Evolutionary conservation across 2,888 invertebrate genomes (phyloP).

Genomic region (Leptopilina drosophilae): DNA sequence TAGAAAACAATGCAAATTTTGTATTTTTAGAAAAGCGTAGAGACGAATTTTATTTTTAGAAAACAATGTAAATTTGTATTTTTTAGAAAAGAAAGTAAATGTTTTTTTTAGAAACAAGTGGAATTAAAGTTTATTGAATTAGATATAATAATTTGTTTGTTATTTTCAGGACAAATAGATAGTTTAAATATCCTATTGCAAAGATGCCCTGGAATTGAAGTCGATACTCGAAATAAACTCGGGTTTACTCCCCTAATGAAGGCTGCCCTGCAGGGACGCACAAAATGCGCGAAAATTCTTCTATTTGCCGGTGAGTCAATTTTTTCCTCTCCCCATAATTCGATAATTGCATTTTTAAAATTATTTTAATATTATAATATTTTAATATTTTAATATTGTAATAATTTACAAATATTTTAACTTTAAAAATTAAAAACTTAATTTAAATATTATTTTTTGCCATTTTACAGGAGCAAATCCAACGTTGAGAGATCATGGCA

Average conservation of each 20-base stretch:
- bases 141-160: background rate
- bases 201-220: conserved; percentile 82
- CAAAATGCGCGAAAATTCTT: conserved; percentile 85
- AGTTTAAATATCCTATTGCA: conserved; percentile 83
- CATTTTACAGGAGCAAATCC: conserved; percentile 82
- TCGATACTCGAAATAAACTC: conserved; percentile 84
- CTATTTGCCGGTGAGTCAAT: conserved; percentile 84
- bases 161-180: conserved; percentile 81
- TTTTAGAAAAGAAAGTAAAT: too few species aligned
- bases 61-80: too few species aligned
- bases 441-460: background rate
- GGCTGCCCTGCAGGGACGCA: conserved; percentile 86
- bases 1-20: too few species aligned
- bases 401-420: too few species aligned
- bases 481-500: conserved; percentile 82
- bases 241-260: conserved; percentile 87
- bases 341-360: too few species aligned
- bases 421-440: too few species aligned
- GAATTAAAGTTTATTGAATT: background rate
- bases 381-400: too few species aligned
- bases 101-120: too few species aligned
- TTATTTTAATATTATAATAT: too few species aligned
- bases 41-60: too few species aligned
- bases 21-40: too few species aligned
- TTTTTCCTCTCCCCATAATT: too few species aligned